Conservation (phyloP, 1,140 invertebrate species). For the Maniola jurtina region DNA sequence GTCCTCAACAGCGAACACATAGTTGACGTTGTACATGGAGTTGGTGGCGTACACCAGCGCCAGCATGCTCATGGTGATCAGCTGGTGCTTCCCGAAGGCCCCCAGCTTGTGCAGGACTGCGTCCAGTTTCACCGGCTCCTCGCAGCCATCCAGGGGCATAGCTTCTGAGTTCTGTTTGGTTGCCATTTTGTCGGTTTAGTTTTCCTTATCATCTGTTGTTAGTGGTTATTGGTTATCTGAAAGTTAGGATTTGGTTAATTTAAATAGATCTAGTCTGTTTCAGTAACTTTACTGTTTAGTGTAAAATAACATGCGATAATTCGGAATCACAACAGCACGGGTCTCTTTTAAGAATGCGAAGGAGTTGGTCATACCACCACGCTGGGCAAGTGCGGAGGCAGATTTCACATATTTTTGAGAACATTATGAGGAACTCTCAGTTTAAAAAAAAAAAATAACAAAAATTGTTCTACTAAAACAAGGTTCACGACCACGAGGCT, state of each 20-base stretch:
- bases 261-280: no score
- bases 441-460: no score
- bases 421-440: no score
- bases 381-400: no score
- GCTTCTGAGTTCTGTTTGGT: conserved; percentile 13
- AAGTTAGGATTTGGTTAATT: neutral
- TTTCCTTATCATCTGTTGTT: neutral
- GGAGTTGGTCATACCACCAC: no score
- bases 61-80: conserved; percentile 61
- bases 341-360: no score
- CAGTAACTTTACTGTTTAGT: no score
- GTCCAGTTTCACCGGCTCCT: conserved; percentile 48
- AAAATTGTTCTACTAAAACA: no score
- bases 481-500: no score
- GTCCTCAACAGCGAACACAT: conserved; percentile 68
- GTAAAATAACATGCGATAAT: no score
- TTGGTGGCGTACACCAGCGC: conserved; percentile 68
- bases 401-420: no score
- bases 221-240: neutral
- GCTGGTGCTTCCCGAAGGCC: conserved; percentile 60
- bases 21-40: conserved; percentile 71
- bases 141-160: conserved; percentile 20
- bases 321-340: no score
- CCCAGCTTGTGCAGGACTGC: conserved; percentile 53
- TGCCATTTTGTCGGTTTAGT: neutral